phyloP scores from a whole-genome alignment of 64 coral and sea anemone species.

The Montipora efflorescens region DNA sequence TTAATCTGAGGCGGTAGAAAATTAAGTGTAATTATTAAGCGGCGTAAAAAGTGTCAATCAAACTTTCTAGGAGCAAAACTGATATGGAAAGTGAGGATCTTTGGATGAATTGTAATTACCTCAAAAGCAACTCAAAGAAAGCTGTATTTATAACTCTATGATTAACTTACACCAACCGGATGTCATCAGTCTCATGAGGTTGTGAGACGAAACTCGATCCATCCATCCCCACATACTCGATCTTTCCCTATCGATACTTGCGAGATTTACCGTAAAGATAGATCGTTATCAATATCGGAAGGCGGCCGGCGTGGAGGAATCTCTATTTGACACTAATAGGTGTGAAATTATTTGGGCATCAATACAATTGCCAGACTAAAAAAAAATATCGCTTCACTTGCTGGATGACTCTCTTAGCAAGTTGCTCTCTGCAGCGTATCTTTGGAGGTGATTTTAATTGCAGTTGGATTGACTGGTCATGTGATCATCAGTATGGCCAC shows the following conservation, averaged over 20 bases:
- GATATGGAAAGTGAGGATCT: no score
- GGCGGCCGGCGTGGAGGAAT: neutral
- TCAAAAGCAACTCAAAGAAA: slow-evolving; percentile 1
- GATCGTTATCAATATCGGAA: neutral
- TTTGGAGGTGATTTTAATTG: no score
- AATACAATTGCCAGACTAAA: slow-evolving; percentile 7
- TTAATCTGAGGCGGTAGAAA: no score
- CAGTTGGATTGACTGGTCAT: no score
- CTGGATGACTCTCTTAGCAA: no score
- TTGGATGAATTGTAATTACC: neutral
- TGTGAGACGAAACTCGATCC: neutral
- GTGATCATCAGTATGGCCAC: no score
- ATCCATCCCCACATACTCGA: slow-evolving; percentile 3
- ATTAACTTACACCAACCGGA: slow-evolving; percentile 10
- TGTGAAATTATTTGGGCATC: neutral
- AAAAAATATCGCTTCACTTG: neutral
- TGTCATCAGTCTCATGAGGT: neutral
- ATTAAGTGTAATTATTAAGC: no score
- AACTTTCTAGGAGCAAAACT: no score
- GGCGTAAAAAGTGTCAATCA: no score
- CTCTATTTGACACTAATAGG: neutral
- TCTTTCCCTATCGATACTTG: neutral
- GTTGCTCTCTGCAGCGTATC: no score
- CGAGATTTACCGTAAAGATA: slow-evolving; percentile 16
- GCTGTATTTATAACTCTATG: neutral